Base-by-base conservation (phyloP, 2,888 invertebrate genomes). In the Dynastes grantii region DNA sequence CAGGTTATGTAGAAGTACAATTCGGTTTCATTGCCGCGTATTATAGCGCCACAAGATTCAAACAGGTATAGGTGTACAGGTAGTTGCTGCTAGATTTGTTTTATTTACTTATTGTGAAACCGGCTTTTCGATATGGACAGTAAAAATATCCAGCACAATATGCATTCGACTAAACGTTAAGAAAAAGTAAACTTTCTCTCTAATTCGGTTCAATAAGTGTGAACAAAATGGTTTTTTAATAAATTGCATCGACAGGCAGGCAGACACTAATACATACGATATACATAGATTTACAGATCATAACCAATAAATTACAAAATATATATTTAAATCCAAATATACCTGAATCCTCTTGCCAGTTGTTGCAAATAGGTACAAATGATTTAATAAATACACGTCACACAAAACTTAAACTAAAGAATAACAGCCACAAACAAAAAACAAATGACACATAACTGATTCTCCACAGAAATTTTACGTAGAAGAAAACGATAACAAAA, bases 51-150 rank as follows among this genome's bases (percentile, higher is more conserved):
- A 73, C 11, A 49, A 64, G 70, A 71, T 71, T 71, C 71, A 71
- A 77, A 77, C 77, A 77, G 77, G 77, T 77, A 77, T 63, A 71
- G 22, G 27, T 22, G 22, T 68, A 80, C 80, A 80, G 80, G 80
- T 80, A 80, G 80, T 79, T 77, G 68, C 40, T 51, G 63, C 58
- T 53, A 49, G 8, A 27, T 75, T 67, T 53, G 77, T 71, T 76
- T 76, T 79, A 80, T 80, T 80, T 80, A 75, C 78, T 79, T 76
- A 78, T 70, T 64, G 76, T 80, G 78, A 78, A 78, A 78, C 76
- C 76, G 78, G 80, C 80, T 78, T 65, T 70, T 40, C 45, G 64
- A 65, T 29, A 65, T 40, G 76, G 40, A 76, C 53, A 76, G 63
- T 71, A 80, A 53, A 77, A 76, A 63, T 70, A 71, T 77, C 61